Evolutionary conservation across 2,797 vertebrate species (phyloP), one percentile per base, ranked within the genome.

Genomic region (Enteromius afrohamiltoni): DNA sequence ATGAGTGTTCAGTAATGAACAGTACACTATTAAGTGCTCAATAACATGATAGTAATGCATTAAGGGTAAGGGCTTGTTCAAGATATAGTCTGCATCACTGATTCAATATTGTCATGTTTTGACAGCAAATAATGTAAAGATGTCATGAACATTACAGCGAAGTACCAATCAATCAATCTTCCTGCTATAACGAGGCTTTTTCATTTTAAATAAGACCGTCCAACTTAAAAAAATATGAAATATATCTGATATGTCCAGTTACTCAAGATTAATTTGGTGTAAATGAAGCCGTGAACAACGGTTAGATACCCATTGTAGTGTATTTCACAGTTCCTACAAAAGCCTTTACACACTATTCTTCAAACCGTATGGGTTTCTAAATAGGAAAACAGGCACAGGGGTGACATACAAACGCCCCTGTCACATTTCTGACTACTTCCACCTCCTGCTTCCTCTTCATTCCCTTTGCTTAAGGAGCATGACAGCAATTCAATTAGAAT

Each of bases 401-500:
- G 93, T 94, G 91, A 93, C 90, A 90, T 60, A 79, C 69, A 55
- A 34, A 49, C 21, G 80, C 86, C 85, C 89, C 79, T 79, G 83
- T 78, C 31, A 40, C 86, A 82, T 90, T 93, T 93, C 62, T 6
- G 51, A 76, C 23, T 64, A 37, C 68, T 78, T 70, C 80, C 65
- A 34, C 86, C 89, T 83, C 83, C 89, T 88, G 82, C 87, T 86
- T 88, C 91, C 91, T 77, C 89, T 90, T 73, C 87, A 91, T 91
- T 89, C 83, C 93, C 90, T 94, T 94, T 95, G 93, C 94, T 95
- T 95, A 96, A 96, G 93, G 94, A 94, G 94, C 93, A 94, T 94
- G 94, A 95, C 93, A 96, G 87, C 85, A 93, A 94, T 95, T 96
- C 94, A 96, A 95, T 96, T 94, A 95, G 91, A 92, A 94, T 91